Conservation (phyloP, 2,888 invertebrate genomes). For the Brachylomia viminalis region DNA sequence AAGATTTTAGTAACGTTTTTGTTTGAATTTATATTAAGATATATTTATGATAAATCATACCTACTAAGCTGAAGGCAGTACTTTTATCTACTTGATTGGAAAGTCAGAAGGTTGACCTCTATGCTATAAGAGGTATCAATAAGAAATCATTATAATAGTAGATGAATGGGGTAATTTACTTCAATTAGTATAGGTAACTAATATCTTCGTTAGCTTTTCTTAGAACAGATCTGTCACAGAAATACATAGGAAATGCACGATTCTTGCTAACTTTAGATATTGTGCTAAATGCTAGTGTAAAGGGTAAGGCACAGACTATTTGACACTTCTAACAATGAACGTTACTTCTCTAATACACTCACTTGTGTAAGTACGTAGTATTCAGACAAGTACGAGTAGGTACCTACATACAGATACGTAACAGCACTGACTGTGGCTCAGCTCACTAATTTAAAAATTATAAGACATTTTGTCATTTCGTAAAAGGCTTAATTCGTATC, state of each 20-base stretch:
- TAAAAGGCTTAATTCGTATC: slow-evolving; percentile 58
- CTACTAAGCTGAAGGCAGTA: slow-evolving; percentile 2
- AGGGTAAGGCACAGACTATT: slow-evolving; percentile 80
- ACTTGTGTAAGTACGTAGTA: slow-evolving; percentile 4
- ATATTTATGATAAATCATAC: background rate
- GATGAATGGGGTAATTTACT: slow-evolving; percentile 10
- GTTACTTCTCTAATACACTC: slow-evolving; percentile 19
- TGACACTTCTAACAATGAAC: slow-evolving; percentile 69
- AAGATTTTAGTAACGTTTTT: slow-evolving; percentile 57
- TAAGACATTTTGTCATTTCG: slow-evolving; percentile 52
- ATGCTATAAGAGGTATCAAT: slow-evolving; percentile 14
- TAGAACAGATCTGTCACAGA: slow-evolving; percentile 56
- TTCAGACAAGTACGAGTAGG: slow-evolving; percentile 16
- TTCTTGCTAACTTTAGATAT: slow-evolving; percentile 54
- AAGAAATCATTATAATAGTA: slow-evolving; percentile 6
- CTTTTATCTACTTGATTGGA: background rate
- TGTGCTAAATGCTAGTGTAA: slow-evolving; percentile 69
- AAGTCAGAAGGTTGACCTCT: slow-evolving; percentile 19
- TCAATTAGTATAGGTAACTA: slow-evolving; percentile 45
- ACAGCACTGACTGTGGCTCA: slow-evolving; percentile 35
- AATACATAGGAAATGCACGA: slow-evolving; percentile 52
- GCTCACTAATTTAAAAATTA: slow-evolving; percentile 2
- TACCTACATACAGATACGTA: slow-evolving; percentile 19
- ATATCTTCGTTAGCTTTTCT: slow-evolving; percentile 54
- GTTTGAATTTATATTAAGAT: background rate